These are phyloP conservation scores for Spondyliosoma cantharus DNA, from an alignment of 2,797 vertebrate genomes.

Conservation along the genomic window DNA sequence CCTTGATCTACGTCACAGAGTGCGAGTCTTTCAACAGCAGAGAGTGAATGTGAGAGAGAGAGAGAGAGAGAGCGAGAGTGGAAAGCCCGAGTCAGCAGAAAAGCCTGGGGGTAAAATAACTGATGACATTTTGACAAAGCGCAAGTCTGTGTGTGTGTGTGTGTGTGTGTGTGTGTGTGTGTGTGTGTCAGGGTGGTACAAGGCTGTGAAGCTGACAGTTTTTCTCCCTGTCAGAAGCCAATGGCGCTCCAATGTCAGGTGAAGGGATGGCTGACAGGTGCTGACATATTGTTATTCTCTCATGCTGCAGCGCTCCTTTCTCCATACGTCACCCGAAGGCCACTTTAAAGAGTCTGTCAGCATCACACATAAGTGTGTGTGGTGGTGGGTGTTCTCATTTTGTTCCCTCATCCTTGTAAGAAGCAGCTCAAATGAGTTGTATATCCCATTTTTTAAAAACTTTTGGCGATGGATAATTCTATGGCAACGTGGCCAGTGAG, in stretches of 20 bases:
- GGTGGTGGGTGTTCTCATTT: not conserved
- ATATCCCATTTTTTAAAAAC: too few species aligned
- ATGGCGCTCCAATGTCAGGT: conserved; percentile 45
- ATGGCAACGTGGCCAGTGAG: not conserved
- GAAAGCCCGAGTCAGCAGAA: conserved; percentile 75
- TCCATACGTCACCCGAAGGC: conserved; percentile 35
- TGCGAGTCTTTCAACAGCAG: conserved; percentile 49
- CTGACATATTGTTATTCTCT: conserved; percentile 39
- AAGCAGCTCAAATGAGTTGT: not conserved
- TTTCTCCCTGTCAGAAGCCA: conserved; percentile 53
- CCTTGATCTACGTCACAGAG: conserved; percentile 55
- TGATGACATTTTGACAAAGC: conserved; percentile 60
- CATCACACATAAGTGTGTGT: conserved; percentile 5
- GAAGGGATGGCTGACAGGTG: conserved; percentile 16
- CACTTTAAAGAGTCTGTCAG: conserved; percentile 20
- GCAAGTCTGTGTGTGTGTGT: conserved; percentile 23
- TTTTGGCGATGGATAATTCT: not conserved
- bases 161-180: conserved; percentile 26
- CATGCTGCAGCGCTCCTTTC: conserved; percentile 21
- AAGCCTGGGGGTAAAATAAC: conserved; percentile 64
- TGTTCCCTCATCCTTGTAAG: not conserved
- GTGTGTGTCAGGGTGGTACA: conserved; percentile 8
- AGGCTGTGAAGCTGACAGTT: conserved; percentile 31
- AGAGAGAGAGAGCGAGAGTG: conserved; percentile 38
- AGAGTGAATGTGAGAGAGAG: conserved; percentile 37